Evolutionary conservation across 2,797 vertebrate genomes (phyloP), one percentile per base, ranked within the genome.

Genomic region (Heliangelus exortis): DNA sequence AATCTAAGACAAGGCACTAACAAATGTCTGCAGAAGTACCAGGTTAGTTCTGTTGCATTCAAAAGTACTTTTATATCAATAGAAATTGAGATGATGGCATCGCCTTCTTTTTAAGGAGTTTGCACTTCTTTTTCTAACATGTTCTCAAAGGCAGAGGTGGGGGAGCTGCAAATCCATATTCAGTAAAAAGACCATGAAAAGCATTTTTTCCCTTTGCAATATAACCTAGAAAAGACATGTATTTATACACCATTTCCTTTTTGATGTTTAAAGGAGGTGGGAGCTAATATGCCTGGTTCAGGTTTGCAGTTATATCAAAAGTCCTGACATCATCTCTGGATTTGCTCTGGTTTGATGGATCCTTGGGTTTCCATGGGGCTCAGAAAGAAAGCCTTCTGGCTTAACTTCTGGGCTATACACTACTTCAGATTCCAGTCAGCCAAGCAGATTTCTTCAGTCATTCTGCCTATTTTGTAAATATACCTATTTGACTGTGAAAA

Each of bases 51-150:
- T 14, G n/a, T 1, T 96, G 50, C 53, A 41, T 94, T 95, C 88
- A 83, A 84, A 95, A 90, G 59, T 45, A 50, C 93, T 61, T 84
- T 86, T 92, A 75, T 86, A 51, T 68, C 85, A 78, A 68, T 58
- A 76, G 86, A 92, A 95, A 95, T 55, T 80, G 74, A 90, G 78
- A 61, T 84, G 81, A 50, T 84, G 72, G 72, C 31, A 53, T 20
- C 28, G 39, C 26, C 36, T 67, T 9, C 39, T 59, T 39, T 29
- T 62, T 29, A 54, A 83, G 23, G n/a, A 9, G 3, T 23, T 86
- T 84, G 12, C 55, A 31, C 28, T 71, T 91, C 29, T 28, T 76
- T 43, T 77, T 58, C 48, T 41, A 33, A 12, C 1, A 0, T 29
- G 7, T 57, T 75, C 59, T 86, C 4, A 0, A 34, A 50, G 18